A percentile compares a stretch with the other conserved stretches of the same genome.
Evolutionary conservation across 2,797 vertebrate species (phyloP).

Genomic region (Myotis myotis): DNA sequence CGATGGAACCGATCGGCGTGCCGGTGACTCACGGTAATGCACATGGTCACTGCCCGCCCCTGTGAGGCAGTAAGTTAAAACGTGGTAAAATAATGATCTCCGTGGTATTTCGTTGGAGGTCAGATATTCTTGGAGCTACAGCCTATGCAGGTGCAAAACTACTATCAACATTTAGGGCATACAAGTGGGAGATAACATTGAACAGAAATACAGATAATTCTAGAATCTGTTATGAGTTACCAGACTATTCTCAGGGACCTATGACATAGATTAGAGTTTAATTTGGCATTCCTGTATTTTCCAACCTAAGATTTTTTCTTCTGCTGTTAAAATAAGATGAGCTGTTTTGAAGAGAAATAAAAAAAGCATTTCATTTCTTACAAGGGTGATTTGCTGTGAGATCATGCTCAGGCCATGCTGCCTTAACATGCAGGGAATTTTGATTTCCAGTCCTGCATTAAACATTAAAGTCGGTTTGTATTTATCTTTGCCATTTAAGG

Average conservation of each 20-base stretch:
- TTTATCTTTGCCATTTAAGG: constrained; percentile 54
- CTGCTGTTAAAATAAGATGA: neutral
- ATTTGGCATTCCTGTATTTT: neutral
- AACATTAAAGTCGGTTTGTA: constrained; percentile 32
- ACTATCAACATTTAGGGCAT: neutral
- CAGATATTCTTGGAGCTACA: neutral
- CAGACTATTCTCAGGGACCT: neutral
- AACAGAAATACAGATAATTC: neutral
- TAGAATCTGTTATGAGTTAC: neutral
- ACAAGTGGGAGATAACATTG: neutral
- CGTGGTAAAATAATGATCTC: neutral
- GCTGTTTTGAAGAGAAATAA: neutral
- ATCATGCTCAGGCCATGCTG: neutral
- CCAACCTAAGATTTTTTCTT: neutral
- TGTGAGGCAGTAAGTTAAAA: neutral
- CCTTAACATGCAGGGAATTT: neutral
- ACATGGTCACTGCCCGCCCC: neutral
- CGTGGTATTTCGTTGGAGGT: neutral
- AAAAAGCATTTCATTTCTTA: neutral
- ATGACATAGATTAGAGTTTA: neutral
- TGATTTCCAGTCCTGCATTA: neutral
- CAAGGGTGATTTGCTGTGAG: neutral
- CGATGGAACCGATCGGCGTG: neutral
- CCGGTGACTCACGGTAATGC: constrained; percentile 79
- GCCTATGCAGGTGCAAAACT: neutral